Base-by-base conservation (phyloP, 2,113 vertebrate genomes). In the Indicator maculatus region DNA sequence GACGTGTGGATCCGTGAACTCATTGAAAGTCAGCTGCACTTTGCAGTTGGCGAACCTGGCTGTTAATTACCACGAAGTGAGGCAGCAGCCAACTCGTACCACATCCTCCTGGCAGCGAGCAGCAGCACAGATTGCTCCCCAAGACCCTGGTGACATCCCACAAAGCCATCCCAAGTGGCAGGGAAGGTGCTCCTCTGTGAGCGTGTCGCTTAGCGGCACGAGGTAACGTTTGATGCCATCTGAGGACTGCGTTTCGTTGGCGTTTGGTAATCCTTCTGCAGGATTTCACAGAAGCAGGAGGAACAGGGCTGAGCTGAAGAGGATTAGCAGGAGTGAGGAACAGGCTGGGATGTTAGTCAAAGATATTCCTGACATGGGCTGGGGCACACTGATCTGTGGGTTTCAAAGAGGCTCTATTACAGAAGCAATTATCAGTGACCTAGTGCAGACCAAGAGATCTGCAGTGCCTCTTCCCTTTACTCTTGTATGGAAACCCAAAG, bases 271-370 rank as follows among this genome's bases (percentile, higher is more conserved):
- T 86, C 88, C 72, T 84, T 15, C 86, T 36, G 41, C 64, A 64
- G 87, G 67, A 41, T 66, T 79, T 53, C 75, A 33, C 87, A 31
- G 65, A 41, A 74, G 38, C 88, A 75, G 33, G 53, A 88, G 72
- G 69, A 67, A 18, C 27, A 20, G 56, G 79, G 58, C 69, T 91
- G 91, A 93, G 58, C 79, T 93, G 85, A 58, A 83, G 79, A 73
- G 76, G 88, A 91, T 96, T 88, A 94, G 79, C 65, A 59, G 85
- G 47, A 88, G 79, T 31, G 21, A 89, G 88, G 89, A 67, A 75
- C 65, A 71, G 82, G 38, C 87, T 71, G 85, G 82, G 69, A 83
- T 69, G 65, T 80, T 33, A 71, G 13, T 95, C 87, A 31, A 24
- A 72, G 79, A 36, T 83, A 53, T 31, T 65, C 69, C 61, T 81